These are phyloP conservation scores for Gambusia yucatana DNA, from an alignment of 2,797 vertebrate species.

Conservation along the genomic window DNA sequence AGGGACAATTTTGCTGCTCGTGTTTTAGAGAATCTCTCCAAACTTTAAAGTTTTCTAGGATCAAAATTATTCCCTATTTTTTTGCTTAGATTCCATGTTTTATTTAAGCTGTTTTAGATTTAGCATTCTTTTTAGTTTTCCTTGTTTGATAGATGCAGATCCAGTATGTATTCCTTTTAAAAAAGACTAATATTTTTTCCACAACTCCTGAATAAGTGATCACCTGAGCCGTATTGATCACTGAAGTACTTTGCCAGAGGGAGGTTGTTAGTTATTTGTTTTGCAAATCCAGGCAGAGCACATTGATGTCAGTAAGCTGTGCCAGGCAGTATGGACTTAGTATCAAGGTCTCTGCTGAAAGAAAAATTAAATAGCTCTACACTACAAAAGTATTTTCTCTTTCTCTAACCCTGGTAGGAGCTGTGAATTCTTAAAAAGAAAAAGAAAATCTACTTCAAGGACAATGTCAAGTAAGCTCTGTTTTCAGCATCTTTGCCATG, in stretches of 20 bases:
- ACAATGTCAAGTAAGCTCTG: not conserved
- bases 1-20: not conserved
- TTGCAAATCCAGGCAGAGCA: constrained; percentile 5
- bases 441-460: constrained; percentile 14
- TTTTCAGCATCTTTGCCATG: not conserved
- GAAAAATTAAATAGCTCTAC: constrained; percentile 18
- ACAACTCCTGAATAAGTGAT: not conserved
- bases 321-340: constrained; percentile 18
- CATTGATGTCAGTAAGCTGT: constrained; percentile 22
- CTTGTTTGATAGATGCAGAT: not conserved
- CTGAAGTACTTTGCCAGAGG: not conserved
- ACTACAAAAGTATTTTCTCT: not conserved
- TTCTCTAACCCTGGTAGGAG: not conserved
- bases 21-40: not conserved
- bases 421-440: constrained; percentile 24
- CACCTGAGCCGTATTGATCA: not conserved
- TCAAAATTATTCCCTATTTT: not conserved
- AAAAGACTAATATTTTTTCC: not conserved
- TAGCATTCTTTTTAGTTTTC: not conserved
- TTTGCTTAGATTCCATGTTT: not conserved
- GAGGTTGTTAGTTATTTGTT: not conserved
- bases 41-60: not conserved
- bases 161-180: not conserved
- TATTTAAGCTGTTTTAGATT: not conserved
- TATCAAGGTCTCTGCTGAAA: constrained; percentile 64